phyloP scores from a whole-genome alignment of 2,113 vertebrate genomes.

The Eurypyga helias region DNA sequence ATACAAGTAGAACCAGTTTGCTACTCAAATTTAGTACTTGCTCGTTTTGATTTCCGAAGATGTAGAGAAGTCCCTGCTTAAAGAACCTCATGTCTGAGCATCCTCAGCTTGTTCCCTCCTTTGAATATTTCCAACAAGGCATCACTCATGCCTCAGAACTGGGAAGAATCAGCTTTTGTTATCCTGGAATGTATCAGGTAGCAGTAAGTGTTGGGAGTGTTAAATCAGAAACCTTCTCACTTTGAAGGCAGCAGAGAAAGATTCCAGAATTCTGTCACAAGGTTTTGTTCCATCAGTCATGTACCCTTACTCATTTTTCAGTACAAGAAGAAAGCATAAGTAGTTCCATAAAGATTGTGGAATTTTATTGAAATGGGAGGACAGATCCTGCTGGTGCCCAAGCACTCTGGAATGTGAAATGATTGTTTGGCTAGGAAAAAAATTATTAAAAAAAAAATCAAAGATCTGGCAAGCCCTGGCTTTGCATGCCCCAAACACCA shows the following conservation, averaged over 20 bases:
- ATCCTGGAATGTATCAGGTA: background rate
- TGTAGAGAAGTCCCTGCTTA: background rate
- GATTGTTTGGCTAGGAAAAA: background rate
- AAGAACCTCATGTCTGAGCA: background rate
- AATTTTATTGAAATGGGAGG: background rate
- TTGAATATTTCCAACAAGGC: background rate
- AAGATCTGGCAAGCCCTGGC: background rate
- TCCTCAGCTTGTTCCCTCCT: background rate
- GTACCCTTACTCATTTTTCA: background rate
- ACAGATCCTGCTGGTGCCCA: background rate
- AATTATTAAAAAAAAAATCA: background rate
- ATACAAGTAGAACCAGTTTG: background rate
- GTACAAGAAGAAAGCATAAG: background rate
- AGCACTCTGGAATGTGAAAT: background rate
- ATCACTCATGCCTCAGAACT: background rate
- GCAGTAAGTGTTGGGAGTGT: background rate
- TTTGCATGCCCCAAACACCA: background rate
- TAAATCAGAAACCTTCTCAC: background rate
- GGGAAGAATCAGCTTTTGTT: background rate
- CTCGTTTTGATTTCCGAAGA: background rate
- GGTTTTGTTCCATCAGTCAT: background rate
- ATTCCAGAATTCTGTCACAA: background rate
- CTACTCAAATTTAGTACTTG: background rate
- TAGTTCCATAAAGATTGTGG: background rate
- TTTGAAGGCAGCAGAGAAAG: background rate